phyloP scores from a whole-genome alignment of 2,113 vertebrate genomes.

The Menidia beryllina region DNA sequence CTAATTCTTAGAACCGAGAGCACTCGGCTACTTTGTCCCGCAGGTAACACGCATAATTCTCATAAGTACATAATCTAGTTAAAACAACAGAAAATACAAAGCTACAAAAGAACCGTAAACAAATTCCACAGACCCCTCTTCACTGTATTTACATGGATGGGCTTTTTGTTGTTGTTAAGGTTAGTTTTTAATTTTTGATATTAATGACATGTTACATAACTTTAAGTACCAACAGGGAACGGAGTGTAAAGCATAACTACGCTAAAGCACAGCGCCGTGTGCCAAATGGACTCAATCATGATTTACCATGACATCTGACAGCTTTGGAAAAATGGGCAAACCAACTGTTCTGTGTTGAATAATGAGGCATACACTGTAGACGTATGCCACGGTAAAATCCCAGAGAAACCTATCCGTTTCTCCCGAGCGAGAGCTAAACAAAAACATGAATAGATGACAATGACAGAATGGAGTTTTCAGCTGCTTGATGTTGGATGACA shows the following conservation, averaged over 20 bases:
- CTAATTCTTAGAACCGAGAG: too few relatives aligned
- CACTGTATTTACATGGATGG: too few relatives aligned
- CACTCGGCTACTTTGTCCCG: too few relatives aligned
- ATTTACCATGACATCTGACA: too few relatives aligned
- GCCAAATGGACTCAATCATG: neutral
- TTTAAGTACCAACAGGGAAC: neutral
- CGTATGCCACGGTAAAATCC: neutral
- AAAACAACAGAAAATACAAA: too few relatives aligned
- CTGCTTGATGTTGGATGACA: constrained; percentile 58
- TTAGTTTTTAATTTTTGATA: neutral
- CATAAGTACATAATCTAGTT: too few relatives aligned
- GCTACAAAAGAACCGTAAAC: too few relatives aligned
- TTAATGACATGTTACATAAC: neutral
- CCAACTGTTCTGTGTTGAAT: too few relatives aligned
- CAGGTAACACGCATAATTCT: too few relatives aligned
- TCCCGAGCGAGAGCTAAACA: constrained; percentile 26
- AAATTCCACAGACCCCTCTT: too few relatives aligned
- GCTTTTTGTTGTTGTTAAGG: neutral
- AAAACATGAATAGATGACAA: constrained; percentile 26
- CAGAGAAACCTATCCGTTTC: neutral
- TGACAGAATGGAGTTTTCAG: constrained; percentile 45
- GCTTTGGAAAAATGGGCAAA: too few relatives aligned
- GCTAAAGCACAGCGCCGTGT: neutral
- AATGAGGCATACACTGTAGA: too few relatives aligned
- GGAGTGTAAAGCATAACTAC: neutral